These are phyloP conservation scores for Muscicapa comitata DNA, from an alignment of 2,797 vertebrate genomes.

Conservation along the genomic window DNA sequence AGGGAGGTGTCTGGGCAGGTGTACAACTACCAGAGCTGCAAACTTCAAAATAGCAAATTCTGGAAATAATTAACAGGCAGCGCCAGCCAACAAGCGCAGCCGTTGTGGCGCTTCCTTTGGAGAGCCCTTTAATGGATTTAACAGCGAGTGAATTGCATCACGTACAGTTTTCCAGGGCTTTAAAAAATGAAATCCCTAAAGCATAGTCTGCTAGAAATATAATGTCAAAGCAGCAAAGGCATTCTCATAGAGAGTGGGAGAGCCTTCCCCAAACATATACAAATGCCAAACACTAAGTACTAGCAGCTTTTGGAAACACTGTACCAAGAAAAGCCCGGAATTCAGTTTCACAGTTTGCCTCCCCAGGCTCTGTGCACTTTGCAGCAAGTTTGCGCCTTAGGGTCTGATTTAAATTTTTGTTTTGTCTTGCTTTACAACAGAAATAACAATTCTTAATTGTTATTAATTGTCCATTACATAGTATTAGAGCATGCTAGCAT, in stretches of 20 bases:
- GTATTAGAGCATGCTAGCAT: not conserved
- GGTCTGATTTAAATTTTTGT: not conserved
- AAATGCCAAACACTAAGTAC: not conserved
- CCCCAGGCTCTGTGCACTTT: not conserved
- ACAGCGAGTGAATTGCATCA: not conserved
- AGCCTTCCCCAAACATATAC: not conserved
- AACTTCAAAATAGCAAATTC: not conserved
- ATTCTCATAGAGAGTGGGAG: not conserved
- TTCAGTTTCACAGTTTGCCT: not conserved
- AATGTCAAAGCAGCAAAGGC: not conserved
- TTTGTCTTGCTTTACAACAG: not conserved
- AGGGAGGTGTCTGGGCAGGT: not conserved
- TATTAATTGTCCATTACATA: not conserved
- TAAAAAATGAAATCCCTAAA: not conserved
- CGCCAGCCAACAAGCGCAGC: accelerated
- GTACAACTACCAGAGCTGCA: not conserved
- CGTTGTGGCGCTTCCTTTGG: not conserved
- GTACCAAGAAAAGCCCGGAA: not conserved
- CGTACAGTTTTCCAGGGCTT: not conserved
- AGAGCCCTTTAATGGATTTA: not conserved
- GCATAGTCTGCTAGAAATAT: not conserved
- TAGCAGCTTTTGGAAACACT: not conserved
- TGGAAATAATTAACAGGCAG: constrained; percentile 49
- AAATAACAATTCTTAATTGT: not conserved
- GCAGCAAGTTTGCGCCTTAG: not conserved